Evolutionary conservation across 2,113 vertebrate species (phyloP), one percentile per base, ranked within the genome.

Genomic region (Xiphophorus couchianus): DNA sequence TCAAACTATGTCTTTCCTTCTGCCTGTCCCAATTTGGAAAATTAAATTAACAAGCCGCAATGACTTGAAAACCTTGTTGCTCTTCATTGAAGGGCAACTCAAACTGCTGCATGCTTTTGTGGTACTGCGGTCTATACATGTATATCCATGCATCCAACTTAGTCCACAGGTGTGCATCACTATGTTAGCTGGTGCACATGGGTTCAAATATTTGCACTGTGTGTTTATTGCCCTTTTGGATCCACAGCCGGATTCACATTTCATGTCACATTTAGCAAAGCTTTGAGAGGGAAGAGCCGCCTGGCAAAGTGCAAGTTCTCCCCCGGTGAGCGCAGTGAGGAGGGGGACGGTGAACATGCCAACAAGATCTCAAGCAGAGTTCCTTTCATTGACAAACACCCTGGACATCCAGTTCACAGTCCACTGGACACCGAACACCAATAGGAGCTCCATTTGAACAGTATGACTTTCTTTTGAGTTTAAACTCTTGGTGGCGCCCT

Each of bases 211-310:
- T 81, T 78, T 78, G 74, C 77, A 30, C 44, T 5, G 44, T 42
- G 66, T 82, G 74, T 88, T 88, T 90, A 89, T 84, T 73, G 61
- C 66, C 71, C 72, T 72, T 83, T 85, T 67, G 81, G 73, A 88
- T 84, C 39, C 63, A 62, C 42, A 63, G 28, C 54, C 12, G 22
- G 73, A 84, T 73, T 90, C 88, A 69, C 71, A 84, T 92, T 91
- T 91, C 83, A 90, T 86, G 81, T 90, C 80, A 71, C 74, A 89
- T 87, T 91, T 82, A 90, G 86, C 82, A 76, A 72, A 80, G 82
- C 79, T 84, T 86, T 7, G 9, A 70, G 69, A 61, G 60, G 82
- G 69, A 83, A 82, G 76, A 83, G 83, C 39, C 6, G 12, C 39
- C 63, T 63, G 63, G 69, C 54, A 73, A 63, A 76, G 37, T 14